phyloP scores from a whole-genome alignment of 2,797 vertebrate genomes.

The Siniperca scherzeri region DNA sequence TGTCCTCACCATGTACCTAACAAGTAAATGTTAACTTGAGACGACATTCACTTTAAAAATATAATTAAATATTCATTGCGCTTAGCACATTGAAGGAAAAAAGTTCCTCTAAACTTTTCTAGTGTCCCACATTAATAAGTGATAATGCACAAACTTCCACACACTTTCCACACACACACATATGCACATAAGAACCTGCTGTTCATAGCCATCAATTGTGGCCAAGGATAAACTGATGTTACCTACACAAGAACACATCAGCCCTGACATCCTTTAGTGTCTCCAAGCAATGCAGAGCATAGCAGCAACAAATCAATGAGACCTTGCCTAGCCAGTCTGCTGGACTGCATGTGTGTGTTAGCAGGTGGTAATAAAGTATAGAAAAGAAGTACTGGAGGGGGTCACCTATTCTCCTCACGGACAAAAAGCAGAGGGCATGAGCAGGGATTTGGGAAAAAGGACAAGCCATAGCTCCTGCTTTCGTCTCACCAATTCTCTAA shows the following conservation, averaged over 20 bases:
- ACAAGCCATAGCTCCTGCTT: constrained; percentile 1
- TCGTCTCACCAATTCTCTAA: background rate
- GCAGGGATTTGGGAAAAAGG: constrained; percentile 15
- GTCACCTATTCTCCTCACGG: background rate
- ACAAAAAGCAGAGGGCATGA: background rate
- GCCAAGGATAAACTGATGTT: constrained; percentile 60
- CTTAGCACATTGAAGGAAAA: constrained; percentile 20
- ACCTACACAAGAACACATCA: constrained; percentile 57
- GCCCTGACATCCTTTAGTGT: constrained; percentile 54
- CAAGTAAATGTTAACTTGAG: constrained; percentile 40
- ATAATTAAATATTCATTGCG: constrained; percentile 34
- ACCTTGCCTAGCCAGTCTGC: constrained; percentile 12
- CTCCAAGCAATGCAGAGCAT: constrained; percentile 57
- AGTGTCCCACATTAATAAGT: constrained; percentile 32
- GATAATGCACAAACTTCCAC: constrained; percentile 1
- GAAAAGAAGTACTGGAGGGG: constrained; percentile 13
- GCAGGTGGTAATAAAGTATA: constrained; percentile 34
- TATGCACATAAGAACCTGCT: constrained; percentile 22
- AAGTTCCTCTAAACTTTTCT: constrained; percentile 21
- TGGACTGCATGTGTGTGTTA: constrained; percentile 6
- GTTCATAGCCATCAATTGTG: constrained; percentile 54
- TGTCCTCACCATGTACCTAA: constrained; percentile 30
- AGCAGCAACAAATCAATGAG: constrained; percentile 65
- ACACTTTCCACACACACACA: constrained; percentile 14
- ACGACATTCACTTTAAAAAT: constrained; percentile 37